These are phyloP conservation scores for Flexamia atlantica DNA, from an alignment of 2,888 invertebrate species.

Conservation along the genomic window DNA sequence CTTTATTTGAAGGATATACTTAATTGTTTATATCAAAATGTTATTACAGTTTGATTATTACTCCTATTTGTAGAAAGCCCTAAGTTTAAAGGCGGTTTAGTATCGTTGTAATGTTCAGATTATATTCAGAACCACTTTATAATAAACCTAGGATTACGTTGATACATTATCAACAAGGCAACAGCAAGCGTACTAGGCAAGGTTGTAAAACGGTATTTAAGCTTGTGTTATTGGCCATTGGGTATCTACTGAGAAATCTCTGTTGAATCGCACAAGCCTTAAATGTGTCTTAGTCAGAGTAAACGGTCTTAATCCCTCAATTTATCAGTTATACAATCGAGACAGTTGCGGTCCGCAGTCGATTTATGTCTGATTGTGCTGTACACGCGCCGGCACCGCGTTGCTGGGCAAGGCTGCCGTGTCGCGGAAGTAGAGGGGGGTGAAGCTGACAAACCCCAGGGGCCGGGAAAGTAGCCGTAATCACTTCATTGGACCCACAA, in stretches of 20 bases:
- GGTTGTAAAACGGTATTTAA: background rate
- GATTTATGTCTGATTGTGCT: conserved; percentile 31
- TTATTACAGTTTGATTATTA: no score
- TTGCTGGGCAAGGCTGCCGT: background rate
- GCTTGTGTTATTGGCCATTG: background rate
- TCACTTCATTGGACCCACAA: conserved; percentile 44
- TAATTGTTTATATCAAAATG: no score
- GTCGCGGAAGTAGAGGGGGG: background rate
- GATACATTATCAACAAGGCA: no score
- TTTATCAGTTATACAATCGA: background rate
- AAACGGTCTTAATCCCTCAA: no score
- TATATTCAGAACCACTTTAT: no score
- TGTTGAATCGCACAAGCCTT: background rate
- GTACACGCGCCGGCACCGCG: background rate
- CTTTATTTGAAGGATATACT: no score
- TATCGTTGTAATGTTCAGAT: no score
- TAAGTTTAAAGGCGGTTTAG: no score
- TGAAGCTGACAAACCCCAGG: background rate
- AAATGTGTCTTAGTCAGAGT: no score
- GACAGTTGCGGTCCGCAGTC: background rate
- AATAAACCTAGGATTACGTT: no score
- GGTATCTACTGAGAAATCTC: background rate
- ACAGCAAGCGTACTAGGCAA: background rate
- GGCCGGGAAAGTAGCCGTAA: background rate
- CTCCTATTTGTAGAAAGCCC: no score